Evolutionary conservation across 2,797 vertebrate genomes (phyloP).

Genomic region (Nyctibius grandis): DNA sequence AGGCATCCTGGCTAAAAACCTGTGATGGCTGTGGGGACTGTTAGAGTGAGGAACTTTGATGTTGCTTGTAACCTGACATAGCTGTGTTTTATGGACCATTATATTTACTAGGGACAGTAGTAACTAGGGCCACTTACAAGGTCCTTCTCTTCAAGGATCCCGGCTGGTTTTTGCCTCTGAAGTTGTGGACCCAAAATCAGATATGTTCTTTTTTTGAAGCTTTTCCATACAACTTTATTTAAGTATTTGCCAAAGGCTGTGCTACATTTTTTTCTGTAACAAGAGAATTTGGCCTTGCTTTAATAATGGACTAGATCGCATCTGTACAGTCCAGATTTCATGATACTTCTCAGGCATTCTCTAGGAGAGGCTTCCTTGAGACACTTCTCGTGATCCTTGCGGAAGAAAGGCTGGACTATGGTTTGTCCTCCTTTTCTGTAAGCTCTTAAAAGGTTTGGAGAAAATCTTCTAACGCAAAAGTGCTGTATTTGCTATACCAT

Average conservation of each 20-base stretch:
- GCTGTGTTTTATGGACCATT: background rate
- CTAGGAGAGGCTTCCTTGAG: background rate
- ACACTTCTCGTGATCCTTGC: background rate
- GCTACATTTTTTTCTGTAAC: background rate
- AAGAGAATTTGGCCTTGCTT: background rate
- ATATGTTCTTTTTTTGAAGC: background rate
- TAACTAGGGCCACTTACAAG: background rate
- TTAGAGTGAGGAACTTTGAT: background rate
- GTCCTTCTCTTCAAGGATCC: background rate
- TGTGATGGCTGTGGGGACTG: background rate
- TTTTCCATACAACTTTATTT: background rate
- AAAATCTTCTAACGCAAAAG: background rate
- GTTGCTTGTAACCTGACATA: background rate
- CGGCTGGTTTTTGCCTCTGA: background rate
- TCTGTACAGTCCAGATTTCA: background rate
- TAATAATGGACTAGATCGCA: background rate
- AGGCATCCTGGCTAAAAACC: background rate
- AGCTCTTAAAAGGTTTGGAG: background rate
- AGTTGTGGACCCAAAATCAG: background rate
- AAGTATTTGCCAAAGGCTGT: background rate
- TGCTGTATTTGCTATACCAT: background rate
- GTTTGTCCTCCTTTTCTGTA: background rate
- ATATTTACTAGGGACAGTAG: background rate
- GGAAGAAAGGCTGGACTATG: background rate
- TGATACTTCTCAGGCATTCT: background rate